These are phyloP conservation scores for Anseranas semipalmata DNA, from an alignment of 2,113 vertebrate species.

Conservation along the genomic window DNA sequence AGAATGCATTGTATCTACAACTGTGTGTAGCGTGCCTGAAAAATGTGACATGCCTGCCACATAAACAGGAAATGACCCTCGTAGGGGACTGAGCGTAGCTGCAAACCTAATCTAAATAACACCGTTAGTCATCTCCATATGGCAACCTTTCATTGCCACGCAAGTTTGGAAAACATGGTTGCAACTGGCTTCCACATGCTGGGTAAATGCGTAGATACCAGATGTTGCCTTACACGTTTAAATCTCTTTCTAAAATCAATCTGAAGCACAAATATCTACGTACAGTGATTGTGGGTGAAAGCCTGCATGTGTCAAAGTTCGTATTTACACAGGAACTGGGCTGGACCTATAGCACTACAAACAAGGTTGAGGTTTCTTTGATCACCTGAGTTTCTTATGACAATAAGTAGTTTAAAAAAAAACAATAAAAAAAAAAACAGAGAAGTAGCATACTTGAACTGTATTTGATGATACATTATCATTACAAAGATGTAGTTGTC, in stretches of 20 bases:
- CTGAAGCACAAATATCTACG: accelerated
- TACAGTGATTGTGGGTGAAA: background rate
- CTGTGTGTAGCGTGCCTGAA: background rate
- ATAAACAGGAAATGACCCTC: background rate
- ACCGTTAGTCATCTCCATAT: background rate
- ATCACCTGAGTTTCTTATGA: background rate
- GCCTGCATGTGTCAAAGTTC: background rate
- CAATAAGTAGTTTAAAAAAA: background rate
- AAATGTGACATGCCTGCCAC: background rate
- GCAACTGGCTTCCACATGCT: background rate
- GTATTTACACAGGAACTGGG: background rate
- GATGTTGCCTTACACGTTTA: background rate
- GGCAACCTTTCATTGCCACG: background rate
- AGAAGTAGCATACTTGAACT: background rate
- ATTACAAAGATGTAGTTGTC: background rate
- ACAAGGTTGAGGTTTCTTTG: background rate
- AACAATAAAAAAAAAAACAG: background rate
- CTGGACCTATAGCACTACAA: background rate
- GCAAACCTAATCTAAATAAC: conserved; percentile 3
- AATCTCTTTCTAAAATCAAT: background rate
- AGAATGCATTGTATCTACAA: background rate
- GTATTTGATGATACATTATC: background rate
- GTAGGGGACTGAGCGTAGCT: background rate
- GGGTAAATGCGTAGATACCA: background rate
- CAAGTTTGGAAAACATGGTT: background rate